Base-by-base conservation (phyloP, 2,797 vertebrate genomes). In the Pelodytes ibericus region DNA sequence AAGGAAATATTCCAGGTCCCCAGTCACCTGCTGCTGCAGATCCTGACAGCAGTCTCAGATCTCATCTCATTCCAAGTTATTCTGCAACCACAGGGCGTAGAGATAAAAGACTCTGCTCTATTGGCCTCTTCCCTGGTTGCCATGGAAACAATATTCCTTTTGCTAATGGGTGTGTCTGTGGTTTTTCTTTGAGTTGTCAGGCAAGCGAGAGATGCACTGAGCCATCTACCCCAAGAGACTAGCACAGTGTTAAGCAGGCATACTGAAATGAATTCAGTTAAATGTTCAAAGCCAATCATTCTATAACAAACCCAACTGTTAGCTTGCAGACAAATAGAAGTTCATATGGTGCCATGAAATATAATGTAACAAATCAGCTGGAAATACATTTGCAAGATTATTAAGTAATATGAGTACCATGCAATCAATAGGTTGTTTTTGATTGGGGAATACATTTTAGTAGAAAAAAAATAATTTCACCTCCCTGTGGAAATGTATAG, bases 31-130 rank as follows among this genome's bases (percentile, higher is more conserved):
- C 53, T 71, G 74, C 47, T 71, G 30, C 44, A 57, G 36, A 36
- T 71, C 49, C 49, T 71, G 53, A 72, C 69, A 60, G 66, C 33
- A 51, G 60, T 72, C 61, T 78, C 56, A 72, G 25, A 44, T 77
- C 63, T 33, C 61, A 58, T 66, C 33, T 77, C 33, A 18, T 33
- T 71, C 47, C 20, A 31, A 63, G 53, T 30, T 20, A 61, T 39
- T 78, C 62, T 60, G 62, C 64, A 78, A 49, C 75, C 75, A 67
- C 75, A 67, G 75, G 75, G 75, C 24, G 25, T 78, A 78, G 9
- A 61, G 69, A 78, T 72, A 72, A 78, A 78, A 72, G 60, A 66
- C 56, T 30, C 68, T 8, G 29, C 62, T 78, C 64, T 57, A 78
- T 72, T 78, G 69, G 75, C 53, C 69, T 78, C 62, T 72, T 78